Conservation (phyloP, 2,113 vertebrate species). For the Orientallactaga bullata region DNA sequence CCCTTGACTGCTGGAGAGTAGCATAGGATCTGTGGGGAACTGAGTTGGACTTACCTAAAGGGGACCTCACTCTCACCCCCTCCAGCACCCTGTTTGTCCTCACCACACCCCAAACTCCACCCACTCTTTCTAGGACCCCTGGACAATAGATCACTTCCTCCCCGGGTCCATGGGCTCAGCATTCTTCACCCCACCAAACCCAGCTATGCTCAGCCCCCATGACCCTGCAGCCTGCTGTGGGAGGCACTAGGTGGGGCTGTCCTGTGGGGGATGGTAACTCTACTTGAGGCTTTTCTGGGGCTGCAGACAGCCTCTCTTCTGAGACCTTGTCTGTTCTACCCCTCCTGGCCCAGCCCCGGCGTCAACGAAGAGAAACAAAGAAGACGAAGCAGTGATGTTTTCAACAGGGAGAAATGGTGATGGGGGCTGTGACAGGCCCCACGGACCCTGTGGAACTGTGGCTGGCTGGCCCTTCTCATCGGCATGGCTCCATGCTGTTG, state of each 20-base stretch:
- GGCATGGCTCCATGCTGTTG: background rate
- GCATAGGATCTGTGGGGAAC: background rate
- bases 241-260: rapidly evolving
- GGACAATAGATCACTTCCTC: background rate
- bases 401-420: background rate
- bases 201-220: rapidly evolving
- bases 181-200: background rate
- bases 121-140: background rate
- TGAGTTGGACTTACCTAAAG: background rate
- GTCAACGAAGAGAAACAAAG: background rate
- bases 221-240: background rate
- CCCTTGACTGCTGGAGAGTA: background rate
- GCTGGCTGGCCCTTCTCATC: background rate
- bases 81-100: background rate
- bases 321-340: background rate
- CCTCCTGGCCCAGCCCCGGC: background rate
- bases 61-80: rapidly evolving
- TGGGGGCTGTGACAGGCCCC: background rate
- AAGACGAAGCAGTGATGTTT: rapidly evolving
- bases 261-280: background rate
- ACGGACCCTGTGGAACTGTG: background rate
- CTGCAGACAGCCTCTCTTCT: background rate
- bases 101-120: rapidly evolving
- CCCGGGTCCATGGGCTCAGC: background rate
- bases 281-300: background rate